Percentiles rank a stretch among this genome's conserved stretches.
Conservation (phyloP, 2,888 invertebrate genomes). For the Lithophane ornitopus region DNA sequence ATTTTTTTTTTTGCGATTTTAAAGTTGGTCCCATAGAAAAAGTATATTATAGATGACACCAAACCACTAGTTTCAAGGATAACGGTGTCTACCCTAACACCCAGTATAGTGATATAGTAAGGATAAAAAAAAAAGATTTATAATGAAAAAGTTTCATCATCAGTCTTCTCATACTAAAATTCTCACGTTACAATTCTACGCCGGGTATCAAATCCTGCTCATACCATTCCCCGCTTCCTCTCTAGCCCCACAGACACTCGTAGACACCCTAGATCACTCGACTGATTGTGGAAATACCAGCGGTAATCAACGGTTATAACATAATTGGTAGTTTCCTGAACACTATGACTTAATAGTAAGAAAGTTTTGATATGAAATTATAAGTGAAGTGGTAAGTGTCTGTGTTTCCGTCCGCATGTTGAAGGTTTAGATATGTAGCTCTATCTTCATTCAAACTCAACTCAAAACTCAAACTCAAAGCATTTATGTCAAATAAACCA, state of each 20-base stretch:
- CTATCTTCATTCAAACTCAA: too few species aligned
- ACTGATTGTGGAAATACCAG: constrained; percentile 31
- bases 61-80: too few species aligned
- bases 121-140: too few species aligned
- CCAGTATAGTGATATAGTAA: too few species aligned
- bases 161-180: not conserved
- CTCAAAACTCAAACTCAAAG: too few species aligned
- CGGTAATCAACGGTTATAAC: constrained; percentile 13
- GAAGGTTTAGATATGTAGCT: not conserved
- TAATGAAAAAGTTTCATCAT: too few species aligned
- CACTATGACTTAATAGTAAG: constrained; percentile 27
- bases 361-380: constrained; percentile 20
- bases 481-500: too few species aligned
- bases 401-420: not conserved
- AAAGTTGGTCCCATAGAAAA: too few species aligned
- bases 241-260: not conserved
- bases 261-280: constrained; percentile 2
- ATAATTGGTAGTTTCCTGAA: constrained; percentile 36
- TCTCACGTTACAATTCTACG: constrained; percentile 20
- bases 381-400: not conserved
- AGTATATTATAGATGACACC: too few species aligned
- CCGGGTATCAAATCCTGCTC: not conserved
- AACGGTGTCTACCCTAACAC: too few species aligned
- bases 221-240: constrained; percentile 26
- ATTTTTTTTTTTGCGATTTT: too few species aligned